A percentile compares a stretch with the other conserved stretches of the same genome.
Conservation (phyloP, 2,888 invertebrate species). For the Brenthis daphne region DNA sequence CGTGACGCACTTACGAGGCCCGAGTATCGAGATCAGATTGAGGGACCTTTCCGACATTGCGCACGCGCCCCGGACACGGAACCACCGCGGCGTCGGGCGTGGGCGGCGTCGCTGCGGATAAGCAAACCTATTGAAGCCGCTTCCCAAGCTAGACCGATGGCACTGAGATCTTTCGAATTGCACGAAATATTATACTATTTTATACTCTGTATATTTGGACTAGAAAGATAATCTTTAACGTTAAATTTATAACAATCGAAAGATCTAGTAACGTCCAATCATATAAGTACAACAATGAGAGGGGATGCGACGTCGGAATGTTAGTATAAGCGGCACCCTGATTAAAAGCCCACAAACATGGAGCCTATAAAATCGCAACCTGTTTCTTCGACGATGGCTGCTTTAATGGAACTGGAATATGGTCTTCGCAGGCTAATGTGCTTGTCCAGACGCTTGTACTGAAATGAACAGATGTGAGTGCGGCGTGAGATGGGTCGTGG, state of each 20-base stretch:
- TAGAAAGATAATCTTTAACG: background rate
- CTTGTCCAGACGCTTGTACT: slow-evolving; percentile 80
- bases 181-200: background rate
- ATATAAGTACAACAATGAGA: slow-evolving; percentile 24
- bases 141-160: slow-evolving; percentile 17
- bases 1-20: slow-evolving; percentile 62
- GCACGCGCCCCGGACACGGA: slow-evolving; percentile 74
- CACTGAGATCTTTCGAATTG: slow-evolving; percentile 15
- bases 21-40: slow-evolving; percentile 57
- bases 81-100: slow-evolving; percentile 62
- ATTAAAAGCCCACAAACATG: slow-evolving; percentile 69
- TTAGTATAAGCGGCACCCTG: slow-evolving; percentile 38
- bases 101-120: slow-evolving; percentile 56
- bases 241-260: slow-evolving; percentile 15
- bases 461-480: slow-evolving; percentile 73
- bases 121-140: slow-evolving; percentile 47
- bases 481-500: slow-evolving; percentile 32
- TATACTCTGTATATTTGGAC: background rate
- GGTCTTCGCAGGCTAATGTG: slow-evolving; percentile 72
- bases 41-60: slow-evolving; percentile 60
- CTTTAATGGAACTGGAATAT: slow-evolving; percentile 62
- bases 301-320: slow-evolving; percentile 14
- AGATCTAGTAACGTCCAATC: slow-evolving; percentile 10
- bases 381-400: slow-evolving; percentile 62
- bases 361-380: slow-evolving; percentile 70